These are phyloP conservation scores for Syncerus caffer DNA, from an alignment of 2,797 vertebrate genomes.

Conservation along the genomic window DNA sequence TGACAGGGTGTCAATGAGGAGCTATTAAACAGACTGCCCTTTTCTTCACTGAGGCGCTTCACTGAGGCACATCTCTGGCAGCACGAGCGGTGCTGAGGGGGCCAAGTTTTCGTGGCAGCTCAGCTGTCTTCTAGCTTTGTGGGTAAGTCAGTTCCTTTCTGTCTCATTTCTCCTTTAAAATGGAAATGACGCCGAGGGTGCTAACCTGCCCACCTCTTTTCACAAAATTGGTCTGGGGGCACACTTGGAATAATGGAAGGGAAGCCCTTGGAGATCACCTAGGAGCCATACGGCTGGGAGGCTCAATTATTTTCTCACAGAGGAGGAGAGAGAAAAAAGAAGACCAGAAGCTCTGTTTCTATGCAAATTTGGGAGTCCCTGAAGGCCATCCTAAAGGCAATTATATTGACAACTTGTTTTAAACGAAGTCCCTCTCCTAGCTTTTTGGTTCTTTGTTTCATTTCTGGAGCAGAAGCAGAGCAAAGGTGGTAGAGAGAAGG, in stretches of 20 bases:
- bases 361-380: neutral
- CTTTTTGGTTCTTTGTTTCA: neutral
- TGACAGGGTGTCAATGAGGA: slow-evolving; percentile 77
- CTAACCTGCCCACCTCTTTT: neutral
- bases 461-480: neutral
- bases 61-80: slow-evolving; percentile 73
- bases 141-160: slow-evolving; percentile 48
- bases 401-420: neutral
- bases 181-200: neutral
- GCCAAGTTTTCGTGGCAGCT: slow-evolving; percentile 72
- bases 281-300: neutral
- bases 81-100: slow-evolving; percentile 37
- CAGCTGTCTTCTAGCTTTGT: slow-evolving; percentile 71
- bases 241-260: neutral
- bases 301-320: neutral
- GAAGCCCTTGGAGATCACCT: neutral
- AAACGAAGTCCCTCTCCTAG: slow-evolving; percentile 3
- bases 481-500: neutral
- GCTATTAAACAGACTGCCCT: slow-evolving; percentile 80
- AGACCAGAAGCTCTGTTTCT: neutral
- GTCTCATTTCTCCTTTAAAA: slow-evolving; percentile 28
- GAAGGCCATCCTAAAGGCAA: neutral
- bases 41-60: slow-evolving; percentile 73
- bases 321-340: neutral
- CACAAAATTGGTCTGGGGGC: neutral